Evolutionary conservation across 2,888 invertebrate species (phyloP), one percentile per base, ranked within the genome.

Genomic region (Cremastinae sp.): DNA sequence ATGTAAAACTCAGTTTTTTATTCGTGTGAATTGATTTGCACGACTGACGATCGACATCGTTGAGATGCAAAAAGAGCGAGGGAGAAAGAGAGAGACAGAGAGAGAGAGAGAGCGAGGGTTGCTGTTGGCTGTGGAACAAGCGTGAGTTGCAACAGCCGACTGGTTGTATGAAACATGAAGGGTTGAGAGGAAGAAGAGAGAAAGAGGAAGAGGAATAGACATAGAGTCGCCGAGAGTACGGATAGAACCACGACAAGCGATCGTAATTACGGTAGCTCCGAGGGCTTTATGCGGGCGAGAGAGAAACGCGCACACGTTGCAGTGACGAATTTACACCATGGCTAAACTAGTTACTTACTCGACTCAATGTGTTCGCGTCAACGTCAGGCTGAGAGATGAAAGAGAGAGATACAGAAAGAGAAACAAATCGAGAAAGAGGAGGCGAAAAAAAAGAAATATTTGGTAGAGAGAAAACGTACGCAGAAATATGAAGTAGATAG

Each of bases 231-330:
- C 68, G 64, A 75, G 77, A 61, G 58, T 14, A 18, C 36, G 53
- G 74, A n/a, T n/a, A 74, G 79, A 79, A 80, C 78, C 79, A 71
- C 79, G 81, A 81, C 81, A 80, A 81, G 81, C 80, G 81, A 80
- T 80, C 78, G 79, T 81, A 81, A 81, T 81, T 81, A 81, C 79
- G 76, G 77, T 53, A 18, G 71, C 59, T 62, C 36, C 10, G 66
- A 47, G 51, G 18, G 43, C 53, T 58, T 73, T 73, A 70, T 74
- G 74, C 69, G 66, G 66, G 74, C 69, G 70, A 75, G 73, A 79
- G 74, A 78, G 64, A 59, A 66, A 56, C 66, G 74, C 54, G 72
- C 64, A 75, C 70, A 73, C n/a, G n/a, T 71, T 71, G 74, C 71
- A 79, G 74, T 76, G 76, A 76, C 75, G 74, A 79, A 79, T 78